Conservation (phyloP, 1,140 invertebrate genomes). For the Elymnias hypermnestra region DNA sequence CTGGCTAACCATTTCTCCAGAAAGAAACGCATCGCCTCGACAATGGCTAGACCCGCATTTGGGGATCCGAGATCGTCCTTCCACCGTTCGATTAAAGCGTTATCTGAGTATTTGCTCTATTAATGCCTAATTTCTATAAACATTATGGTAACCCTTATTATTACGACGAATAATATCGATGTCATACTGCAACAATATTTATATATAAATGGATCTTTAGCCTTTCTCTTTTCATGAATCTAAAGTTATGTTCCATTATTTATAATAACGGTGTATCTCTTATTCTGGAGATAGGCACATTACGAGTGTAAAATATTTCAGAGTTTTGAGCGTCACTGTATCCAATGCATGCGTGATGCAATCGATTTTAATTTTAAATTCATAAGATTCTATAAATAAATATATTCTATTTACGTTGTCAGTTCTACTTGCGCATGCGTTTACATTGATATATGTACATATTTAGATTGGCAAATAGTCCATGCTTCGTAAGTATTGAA, state of each 20-base stretch:
- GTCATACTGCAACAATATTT: too few relatives aligned
- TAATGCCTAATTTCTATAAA: too few relatives aligned
- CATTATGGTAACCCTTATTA: too few relatives aligned
- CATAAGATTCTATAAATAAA: constrained; percentile 32
- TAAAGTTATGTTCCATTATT: background rate
- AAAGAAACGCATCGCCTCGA: too few relatives aligned
- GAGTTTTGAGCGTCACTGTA: constrained; percentile 32
- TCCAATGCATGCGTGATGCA: constrained; percentile 29
- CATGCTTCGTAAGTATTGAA: constrained; percentile 2
- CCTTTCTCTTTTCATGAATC: too few relatives aligned
- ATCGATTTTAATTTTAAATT: constrained; percentile 44
- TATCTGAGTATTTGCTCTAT: too few relatives aligned
- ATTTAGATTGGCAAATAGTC: background rate
- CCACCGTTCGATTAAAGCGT: too few relatives aligned
- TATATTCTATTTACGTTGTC: constrained; percentile 16
- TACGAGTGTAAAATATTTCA: background rate
- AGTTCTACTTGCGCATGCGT: constrained; percentile 1
- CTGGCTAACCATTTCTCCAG: too few relatives aligned
- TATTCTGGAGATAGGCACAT: constrained; percentile 18
- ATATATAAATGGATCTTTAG: too few relatives aligned
- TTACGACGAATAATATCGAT: too few relatives aligned
- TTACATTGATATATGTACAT: background rate
- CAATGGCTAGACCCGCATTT: too few relatives aligned
- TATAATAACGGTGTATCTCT: background rate
- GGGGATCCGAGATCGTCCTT: too few relatives aligned